Percentiles rank a stretch among this genome's conserved stretches.
Evolutionary conservation across 2,888 invertebrate genomes (phyloP).

Genomic region (Eulithis testata): DNA sequence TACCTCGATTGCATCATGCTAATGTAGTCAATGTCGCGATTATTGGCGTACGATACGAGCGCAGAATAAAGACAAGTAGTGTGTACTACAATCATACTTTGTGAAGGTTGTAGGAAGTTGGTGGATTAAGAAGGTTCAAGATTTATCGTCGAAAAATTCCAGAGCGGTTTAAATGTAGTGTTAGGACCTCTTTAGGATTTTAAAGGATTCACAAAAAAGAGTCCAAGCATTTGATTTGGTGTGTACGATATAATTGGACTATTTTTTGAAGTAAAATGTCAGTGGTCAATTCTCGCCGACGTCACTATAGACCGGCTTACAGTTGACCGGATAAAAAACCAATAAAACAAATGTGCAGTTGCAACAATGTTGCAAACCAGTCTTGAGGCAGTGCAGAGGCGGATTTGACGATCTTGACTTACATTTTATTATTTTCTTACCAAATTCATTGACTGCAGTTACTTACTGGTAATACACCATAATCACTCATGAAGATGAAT

Average conservation of each 20-base stretch:
- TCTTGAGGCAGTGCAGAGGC: constrained; percentile 47
- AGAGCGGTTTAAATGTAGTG: too few relatives aligned
- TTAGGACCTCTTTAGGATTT: too few relatives aligned
- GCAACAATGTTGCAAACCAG: constrained; percentile 75
- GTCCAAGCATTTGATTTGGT: too few relatives aligned
- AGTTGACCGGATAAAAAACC: constrained; percentile 58
- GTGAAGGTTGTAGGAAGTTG: neutral
- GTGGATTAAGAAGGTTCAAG: neutral
- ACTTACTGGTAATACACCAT: too few relatives aligned
- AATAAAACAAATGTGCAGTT: constrained; percentile 59
- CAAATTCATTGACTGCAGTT: too few relatives aligned
- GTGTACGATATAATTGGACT: too few relatives aligned
- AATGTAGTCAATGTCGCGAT: constrained; percentile 1
- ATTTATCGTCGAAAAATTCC: too few relatives aligned
- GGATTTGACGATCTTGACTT: constrained; percentile 45
- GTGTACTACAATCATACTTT: neutral
- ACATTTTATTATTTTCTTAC: neutral
- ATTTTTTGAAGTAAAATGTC: constrained; percentile 34
- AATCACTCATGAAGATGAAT: too few relatives aligned
- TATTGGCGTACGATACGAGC: constrained; percentile 6
- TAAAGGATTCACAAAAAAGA: too few relatives aligned
- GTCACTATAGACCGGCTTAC: constrained; percentile 54
- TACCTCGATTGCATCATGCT: constrained; percentile 21
- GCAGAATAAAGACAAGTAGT: neutral
- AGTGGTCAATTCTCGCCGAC: constrained; percentile 55